Evolutionary conservation across 2,113 vertebrate species (phyloP), one percentile per base, ranked within the genome.

Genomic region (Dendropsophus ebraccatus): DNA sequence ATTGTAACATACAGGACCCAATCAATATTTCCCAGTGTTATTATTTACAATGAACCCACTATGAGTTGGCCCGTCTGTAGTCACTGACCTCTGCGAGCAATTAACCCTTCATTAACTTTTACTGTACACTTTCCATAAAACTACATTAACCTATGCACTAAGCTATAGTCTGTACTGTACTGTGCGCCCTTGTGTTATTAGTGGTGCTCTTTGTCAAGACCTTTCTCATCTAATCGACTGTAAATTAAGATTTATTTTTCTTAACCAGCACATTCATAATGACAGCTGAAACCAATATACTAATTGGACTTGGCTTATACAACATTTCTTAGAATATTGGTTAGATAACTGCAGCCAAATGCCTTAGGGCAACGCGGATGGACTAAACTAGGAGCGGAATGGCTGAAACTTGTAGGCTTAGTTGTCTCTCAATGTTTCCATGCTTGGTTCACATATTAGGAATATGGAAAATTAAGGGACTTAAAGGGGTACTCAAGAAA

Each of bases 91-190:
- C 21, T 79, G 76, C 76, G 5, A 41, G 76, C 23, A 79, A 79
- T 79, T 79, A 78, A 79, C 76, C 52, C 54, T 35, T 35, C 49
- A 37, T 79, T 32, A 21, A 25, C 19, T 41, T 79, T 79, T 60
- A 32, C 21, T 35, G 35, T 79, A 37, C 23, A 35, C 54, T 58
- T 79, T 79, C 19, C 28, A 41, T 79, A 79, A 79, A 35, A 60
- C 35, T 23, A 11, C 52, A 79, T 79, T 58, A 79, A 58, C 76
- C 52, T 58, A 79, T 60, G 32, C 23, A 58, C 32, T 41, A 50
- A 37, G 41, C 32, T 11, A 11, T 14, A 4, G 72, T 49, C 41
- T 49, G 1, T 7, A 49, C 4, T 14, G 7, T 12, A 60, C 30
- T 37, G 23, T 41, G 17, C 23, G 52, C 35, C 8, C 49, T 58